Evolutionary conservation across 2,888 invertebrate genomes (phyloP).

Genomic region (Meandrusa payeni): DNA sequence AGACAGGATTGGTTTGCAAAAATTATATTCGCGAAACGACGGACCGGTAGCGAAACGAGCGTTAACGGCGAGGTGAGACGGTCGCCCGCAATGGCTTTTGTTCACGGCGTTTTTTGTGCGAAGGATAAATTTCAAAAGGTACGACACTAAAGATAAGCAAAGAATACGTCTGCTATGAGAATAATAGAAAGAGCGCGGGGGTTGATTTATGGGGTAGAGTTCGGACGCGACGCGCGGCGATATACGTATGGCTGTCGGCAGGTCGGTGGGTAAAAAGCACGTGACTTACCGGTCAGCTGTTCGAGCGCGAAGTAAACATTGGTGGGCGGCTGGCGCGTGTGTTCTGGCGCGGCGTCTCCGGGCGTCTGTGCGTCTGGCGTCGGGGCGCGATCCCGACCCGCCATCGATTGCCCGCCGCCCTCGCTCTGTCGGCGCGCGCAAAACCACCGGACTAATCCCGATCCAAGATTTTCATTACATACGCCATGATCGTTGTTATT

Average conservation of each 20-base stretch:
- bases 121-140: conserved; percentile 73
- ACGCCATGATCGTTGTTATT: conserved; percentile 78
- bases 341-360: conserved; percentile 73
- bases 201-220: conserved; percentile 64
- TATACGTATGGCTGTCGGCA: neutral
- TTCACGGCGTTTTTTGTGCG: conserved; percentile 64
- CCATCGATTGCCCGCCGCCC: conserved; percentile 57
- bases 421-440: conserved; percentile 68
- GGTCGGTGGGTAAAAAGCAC: conserved; percentile 41
- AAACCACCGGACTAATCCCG: conserved; percentile 61
- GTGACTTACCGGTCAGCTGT: conserved; percentile 81
- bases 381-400: conserved; percentile 77
- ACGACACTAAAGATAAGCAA: conserved; percentile 68
- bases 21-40: conserved; percentile 66
- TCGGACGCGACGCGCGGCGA: conserved; percentile 10
- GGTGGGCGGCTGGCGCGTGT: conserved; percentile 70
- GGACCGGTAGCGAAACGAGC: conserved; percentile 55
- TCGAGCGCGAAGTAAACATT: conserved; percentile 75
- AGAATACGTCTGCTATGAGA: conserved; percentile 65
- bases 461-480: conserved; percentile 78
- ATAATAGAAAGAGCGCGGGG: conserved; percentile 62
- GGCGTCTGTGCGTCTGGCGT: conserved; percentile 80
- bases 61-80: conserved; percentile 49
- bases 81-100: conserved; percentile 60
- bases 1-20: conserved; percentile 74